Percentiles rank a stretch among this genome's conserved stretches.
These are phyloP conservation scores for Dreissena polymorpha DNA, from an alignment of 1,140 invertebrate species.

Conservation along the genomic window DNA sequence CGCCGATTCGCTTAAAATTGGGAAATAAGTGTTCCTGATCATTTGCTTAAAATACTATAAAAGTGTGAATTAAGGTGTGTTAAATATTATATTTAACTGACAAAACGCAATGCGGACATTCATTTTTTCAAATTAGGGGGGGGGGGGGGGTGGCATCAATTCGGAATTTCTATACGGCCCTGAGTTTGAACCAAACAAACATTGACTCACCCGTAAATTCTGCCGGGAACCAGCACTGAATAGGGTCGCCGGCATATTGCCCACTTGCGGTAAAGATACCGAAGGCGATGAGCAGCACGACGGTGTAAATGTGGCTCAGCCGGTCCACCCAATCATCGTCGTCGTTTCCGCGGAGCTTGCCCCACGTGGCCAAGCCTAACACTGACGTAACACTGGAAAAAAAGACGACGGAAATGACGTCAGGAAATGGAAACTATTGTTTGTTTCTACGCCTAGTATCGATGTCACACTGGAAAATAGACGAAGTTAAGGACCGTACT, in stretches of 20 bases:
- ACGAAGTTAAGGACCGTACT: no score
- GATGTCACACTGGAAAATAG: background rate
- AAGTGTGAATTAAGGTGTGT: no score
- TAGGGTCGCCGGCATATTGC: slow-evolving; percentile 90
- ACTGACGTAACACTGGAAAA: slow-evolving; percentile 68
- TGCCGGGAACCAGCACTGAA: slow-evolving; percentile 79
- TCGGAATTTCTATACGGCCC: no score
- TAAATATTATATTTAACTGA: no score
- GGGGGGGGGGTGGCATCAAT: no score
- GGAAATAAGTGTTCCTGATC: no score
- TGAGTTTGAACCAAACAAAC: background rate
- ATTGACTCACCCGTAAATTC: slow-evolving; percentile 76
- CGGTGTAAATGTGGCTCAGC: slow-evolving; percentile 73
- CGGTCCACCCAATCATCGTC: slow-evolving; percentile 78
- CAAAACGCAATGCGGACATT: no score
- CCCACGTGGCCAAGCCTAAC: slow-evolving; percentile 73
- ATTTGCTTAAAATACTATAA: no score
- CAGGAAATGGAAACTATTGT: background rate
- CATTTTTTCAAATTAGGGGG: no score
- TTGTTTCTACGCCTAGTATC: background rate
- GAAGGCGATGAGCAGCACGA: slow-evolving; percentile 72
- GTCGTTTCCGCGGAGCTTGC: slow-evolving; percentile 72
- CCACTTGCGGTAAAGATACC: slow-evolving; percentile 72
- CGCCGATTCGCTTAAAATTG: no score
- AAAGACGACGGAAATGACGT: slow-evolving; percentile 3